phyloP scores from a whole-genome alignment of 2,888 invertebrate species.

The Drosophila meridionalis region DNA sequence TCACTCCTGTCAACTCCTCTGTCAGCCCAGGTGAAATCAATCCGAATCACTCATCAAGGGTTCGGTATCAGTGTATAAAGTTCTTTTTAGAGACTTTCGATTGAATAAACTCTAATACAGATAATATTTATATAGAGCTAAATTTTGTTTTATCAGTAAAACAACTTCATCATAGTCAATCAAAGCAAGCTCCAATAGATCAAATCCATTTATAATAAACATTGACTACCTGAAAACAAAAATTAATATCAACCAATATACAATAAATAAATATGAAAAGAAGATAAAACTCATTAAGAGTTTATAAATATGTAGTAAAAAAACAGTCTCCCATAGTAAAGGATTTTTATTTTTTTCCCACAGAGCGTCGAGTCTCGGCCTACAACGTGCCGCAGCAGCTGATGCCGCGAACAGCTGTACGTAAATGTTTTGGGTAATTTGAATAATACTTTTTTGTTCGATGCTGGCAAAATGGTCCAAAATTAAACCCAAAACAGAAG shows the following conservation, averaged over 20 bases:
- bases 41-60: too few relatives aligned
- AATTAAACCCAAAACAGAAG: slow-evolving; percentile 62
- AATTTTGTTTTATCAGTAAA: too few relatives aligned
- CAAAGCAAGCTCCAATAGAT: background rate
- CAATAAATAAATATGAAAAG: background rate
- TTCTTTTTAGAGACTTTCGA: too few relatives aligned
- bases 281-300: background rate
- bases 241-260: background rate
- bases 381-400: slow-evolving; percentile 48
- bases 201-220: background rate
- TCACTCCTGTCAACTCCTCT: too few relatives aligned
- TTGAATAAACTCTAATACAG: background rate
- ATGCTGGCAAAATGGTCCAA: slow-evolving; percentile 38
- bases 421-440: slow-evolving; percentile 74
- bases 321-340: background rate
- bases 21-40: too few relatives aligned
- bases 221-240: background rate
- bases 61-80: too few relatives aligned
- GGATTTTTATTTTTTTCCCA: background rate
- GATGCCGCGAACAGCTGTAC: slow-evolving; percentile 60
- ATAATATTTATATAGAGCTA: background rate
- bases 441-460: slow-evolving; percentile 20
- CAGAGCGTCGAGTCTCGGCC: background rate
- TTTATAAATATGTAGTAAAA: background rate
- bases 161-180: background rate